A percentile compares a stretch with the other conserved stretches of the same genome.
phyloP scores from a whole-genome alignment of 2,113 vertebrate genomes.

The Corythoichthys haematopterus region DNA sequence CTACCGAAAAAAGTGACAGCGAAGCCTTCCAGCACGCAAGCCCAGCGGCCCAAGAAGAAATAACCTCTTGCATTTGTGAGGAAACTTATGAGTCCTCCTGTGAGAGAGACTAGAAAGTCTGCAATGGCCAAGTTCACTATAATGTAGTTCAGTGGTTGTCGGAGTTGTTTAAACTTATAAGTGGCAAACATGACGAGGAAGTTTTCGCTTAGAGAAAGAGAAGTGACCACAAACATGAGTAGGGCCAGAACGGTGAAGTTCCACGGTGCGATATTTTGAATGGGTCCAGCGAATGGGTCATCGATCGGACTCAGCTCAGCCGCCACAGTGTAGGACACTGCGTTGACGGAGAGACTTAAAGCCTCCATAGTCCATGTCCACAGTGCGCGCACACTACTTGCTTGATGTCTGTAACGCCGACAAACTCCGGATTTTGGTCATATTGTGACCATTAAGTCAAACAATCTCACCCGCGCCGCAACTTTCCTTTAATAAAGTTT shows the following conservation, averaged over 20 bases:
- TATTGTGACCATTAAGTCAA: slow-evolving; percentile 30
- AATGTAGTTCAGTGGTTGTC: slow-evolving; percentile 86
- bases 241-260: slow-evolving; percentile 81
- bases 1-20: slow-evolving; percentile 89
- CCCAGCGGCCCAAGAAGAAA: slow-evolving; percentile 84
- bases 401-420: slow-evolving; percentile 12
- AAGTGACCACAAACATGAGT: slow-evolving; percentile 81
- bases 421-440: not conserved
- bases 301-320: slow-evolving; percentile 25
- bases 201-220: slow-evolving; percentile 80
- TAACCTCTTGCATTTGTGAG: slow-evolving; percentile 82
- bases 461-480: not conserved
- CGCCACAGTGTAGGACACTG: slow-evolving; percentile 59
- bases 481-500: slow-evolving; percentile 34
- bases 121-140: slow-evolving; percentile 85
- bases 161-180: slow-evolving; percentile 81
- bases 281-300: slow-evolving; percentile 74
- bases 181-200: slow-evolving; percentile 85
- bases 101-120: slow-evolving; percentile 82
- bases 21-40: slow-evolving; percentile 86
- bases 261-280: slow-evolving; percentile 77
- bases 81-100: slow-evolving; percentile 82
- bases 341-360: slow-evolving; percentile 64
- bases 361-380: slow-evolving; percentile 67
- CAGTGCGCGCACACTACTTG: not conserved